A percentile compares a stretch with the other conserved stretches of the same genome.
Conservation (phyloP, 35 echinoderm and acorn worm species). For the Eucidaris tribuloides region DNA sequence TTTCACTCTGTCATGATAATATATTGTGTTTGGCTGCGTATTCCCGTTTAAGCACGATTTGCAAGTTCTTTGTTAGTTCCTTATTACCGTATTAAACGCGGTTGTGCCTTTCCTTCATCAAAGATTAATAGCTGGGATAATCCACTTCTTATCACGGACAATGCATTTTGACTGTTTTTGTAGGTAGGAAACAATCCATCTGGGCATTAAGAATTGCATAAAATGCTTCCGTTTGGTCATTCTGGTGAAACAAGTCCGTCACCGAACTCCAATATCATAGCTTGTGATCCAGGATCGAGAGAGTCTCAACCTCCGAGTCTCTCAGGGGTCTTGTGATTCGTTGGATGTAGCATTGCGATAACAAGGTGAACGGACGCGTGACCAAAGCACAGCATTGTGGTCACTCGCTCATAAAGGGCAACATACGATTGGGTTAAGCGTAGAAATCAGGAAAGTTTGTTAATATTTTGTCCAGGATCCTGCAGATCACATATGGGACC, state of each 20-base stretch:
- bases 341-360: neutral
- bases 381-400: neutral
- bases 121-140: neutral
- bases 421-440: neutral
- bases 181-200: neutral
- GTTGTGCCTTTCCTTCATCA: neutral
- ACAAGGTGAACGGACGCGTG: neutral
- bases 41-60: neutral
- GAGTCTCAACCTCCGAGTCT: neutral
- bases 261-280: neutral
- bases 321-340: neutral
- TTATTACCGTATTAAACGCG: too few relatives aligned
- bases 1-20: constrained; percentile 13
- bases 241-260: neutral
- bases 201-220: too few relatives aligned
- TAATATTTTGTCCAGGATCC: neutral
- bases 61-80: too few relatives aligned
- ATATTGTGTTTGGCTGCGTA: neutral
- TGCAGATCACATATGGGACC: too few relatives aligned
- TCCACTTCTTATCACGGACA: neutral
- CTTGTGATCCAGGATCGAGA: neutral
- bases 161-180: neutral
- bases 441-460: neutral
- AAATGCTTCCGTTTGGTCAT: neutral
- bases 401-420: neutral